A percentile compares a stretch with the other conserved stretches of the same genome.
Evolutionary conservation across 2,888 invertebrate genomes (phyloP).

Genomic region (Heteromurus nitidus): DNA sequence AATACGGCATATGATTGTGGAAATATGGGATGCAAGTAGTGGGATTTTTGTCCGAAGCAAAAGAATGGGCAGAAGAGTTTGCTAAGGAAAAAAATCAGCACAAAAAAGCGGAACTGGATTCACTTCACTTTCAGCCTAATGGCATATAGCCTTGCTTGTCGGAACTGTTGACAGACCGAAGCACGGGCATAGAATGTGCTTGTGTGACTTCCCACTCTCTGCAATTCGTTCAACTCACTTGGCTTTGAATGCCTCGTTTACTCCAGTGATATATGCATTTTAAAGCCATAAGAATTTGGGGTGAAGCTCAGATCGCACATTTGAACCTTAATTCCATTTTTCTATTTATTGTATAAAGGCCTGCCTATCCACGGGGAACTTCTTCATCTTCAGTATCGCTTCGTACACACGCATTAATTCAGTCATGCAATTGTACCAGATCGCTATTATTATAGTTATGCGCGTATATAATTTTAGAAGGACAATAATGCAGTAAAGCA

Average conservation of each 20-base stretch:
- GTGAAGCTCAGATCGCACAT: background rate
- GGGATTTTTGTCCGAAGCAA: background rate
- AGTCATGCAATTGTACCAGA: constrained; percentile 21
- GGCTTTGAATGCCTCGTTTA: constrained; percentile 24
- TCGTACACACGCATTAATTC: constrained; percentile 24
- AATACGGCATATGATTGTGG: background rate
- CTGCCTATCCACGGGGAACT: constrained; percentile 4
- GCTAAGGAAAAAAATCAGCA: background rate
- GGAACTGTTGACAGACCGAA: constrained; percentile 7
- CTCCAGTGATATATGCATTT: constrained; percentile 9
- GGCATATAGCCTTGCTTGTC: constrained; percentile 6
- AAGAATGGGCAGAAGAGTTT: background rate
- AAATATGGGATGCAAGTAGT: background rate
- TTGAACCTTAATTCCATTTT: background rate
- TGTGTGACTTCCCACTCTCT: background rate
- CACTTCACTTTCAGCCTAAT: background rate
- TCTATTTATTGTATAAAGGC: background rate
- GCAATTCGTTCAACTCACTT: constrained; percentile 29
- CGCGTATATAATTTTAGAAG: constrained; percentile 25
- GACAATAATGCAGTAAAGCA: constrained; percentile 31
- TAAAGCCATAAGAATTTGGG: background rate
- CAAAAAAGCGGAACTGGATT: constrained; percentile 1
- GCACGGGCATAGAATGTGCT: background rate
- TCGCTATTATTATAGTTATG: constrained; percentile 22
- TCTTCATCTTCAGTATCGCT: no score